Evolutionary conservation across 2,888 invertebrate species (phyloP).

Genomic region (Petrophora chlorosata): DNA sequence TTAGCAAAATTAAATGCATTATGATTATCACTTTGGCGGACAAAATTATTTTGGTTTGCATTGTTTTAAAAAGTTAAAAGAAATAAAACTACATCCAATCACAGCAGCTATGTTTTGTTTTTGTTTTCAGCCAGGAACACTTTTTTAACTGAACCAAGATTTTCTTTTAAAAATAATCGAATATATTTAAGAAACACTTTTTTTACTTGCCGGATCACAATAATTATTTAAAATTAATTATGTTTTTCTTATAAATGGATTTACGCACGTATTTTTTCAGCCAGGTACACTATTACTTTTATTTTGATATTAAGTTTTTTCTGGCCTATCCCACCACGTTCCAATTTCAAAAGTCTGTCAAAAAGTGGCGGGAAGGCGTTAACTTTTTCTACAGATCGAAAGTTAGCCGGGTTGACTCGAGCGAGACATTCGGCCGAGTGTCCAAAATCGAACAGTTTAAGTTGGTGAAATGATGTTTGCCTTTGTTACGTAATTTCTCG

Average conservation of each 20-base stretch:
- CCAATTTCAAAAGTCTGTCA: constrained; percentile 19
- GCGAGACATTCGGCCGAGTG: constrained; percentile 61
- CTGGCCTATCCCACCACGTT: constrained; percentile 3
- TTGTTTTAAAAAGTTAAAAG: constrained; percentile 7
- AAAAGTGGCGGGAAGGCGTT: constrained; percentile 19
- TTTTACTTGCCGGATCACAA: no score
- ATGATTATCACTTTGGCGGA: constrained; percentile 45
- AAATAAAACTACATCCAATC: no score
- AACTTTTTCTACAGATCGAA: constrained; percentile 54
- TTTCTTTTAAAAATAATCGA: not conserved
- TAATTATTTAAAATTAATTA: no score
- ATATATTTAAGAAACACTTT: no score
- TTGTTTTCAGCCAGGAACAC: not conserved
- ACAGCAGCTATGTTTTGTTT: constrained; percentile 4
- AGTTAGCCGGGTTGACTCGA: constrained; percentile 56
- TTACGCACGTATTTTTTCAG: no score
- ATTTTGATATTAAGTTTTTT: not conserved
- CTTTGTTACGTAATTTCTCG: constrained; percentile 68
- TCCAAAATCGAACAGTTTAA: constrained; percentile 61
- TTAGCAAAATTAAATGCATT: constrained; percentile 44
- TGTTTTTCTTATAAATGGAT: no score
- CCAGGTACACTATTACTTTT: not conserved
- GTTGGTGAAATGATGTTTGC: constrained; percentile 70
- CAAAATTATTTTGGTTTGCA: constrained; percentile 23
- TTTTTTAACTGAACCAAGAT: not conserved